These are phyloP conservation scores for Corythornis madagascariensis DNA, from an alignment of 2,113 vertebrate species.

Conservation along the genomic window DNA sequence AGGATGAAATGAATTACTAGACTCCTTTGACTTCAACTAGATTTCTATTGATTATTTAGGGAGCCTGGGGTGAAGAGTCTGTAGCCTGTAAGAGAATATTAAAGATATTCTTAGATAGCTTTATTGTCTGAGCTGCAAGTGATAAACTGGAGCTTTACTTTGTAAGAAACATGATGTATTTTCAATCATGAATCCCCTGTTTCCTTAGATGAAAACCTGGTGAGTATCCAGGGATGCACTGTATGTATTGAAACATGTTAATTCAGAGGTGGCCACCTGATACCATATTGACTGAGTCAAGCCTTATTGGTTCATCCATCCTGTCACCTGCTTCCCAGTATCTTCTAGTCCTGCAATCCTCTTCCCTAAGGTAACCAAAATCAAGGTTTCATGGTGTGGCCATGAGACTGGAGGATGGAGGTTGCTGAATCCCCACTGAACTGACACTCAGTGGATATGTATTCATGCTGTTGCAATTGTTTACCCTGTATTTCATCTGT, in stretches of 20 bases:
- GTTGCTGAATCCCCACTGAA: fast-evolving
- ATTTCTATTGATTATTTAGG: neutral
- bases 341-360: neutral
- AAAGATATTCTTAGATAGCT: neutral
- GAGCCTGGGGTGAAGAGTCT: neutral
- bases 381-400: neutral
- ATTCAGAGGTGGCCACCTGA: neutral
- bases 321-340: neutral
- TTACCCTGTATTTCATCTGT: neutral
- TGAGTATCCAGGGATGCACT: neutral
- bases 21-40: neutral
- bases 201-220: neutral
- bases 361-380: neutral
- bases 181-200: neutral
- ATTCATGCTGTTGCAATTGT: neutral
- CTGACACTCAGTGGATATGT: neutral
- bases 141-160: neutral
- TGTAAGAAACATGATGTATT: neutral
- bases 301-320: neutral
- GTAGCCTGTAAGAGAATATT: neutral
- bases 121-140: neutral
- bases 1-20: neutral
- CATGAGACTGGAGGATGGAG: neutral
- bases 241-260: neutral
- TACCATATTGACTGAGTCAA: neutral